A percentile compares a stretch with the other conserved stretches of the same genome.
Conservation (phyloP, 1,140 invertebrate species). For the Leptinotarsa lineolata region DNA sequence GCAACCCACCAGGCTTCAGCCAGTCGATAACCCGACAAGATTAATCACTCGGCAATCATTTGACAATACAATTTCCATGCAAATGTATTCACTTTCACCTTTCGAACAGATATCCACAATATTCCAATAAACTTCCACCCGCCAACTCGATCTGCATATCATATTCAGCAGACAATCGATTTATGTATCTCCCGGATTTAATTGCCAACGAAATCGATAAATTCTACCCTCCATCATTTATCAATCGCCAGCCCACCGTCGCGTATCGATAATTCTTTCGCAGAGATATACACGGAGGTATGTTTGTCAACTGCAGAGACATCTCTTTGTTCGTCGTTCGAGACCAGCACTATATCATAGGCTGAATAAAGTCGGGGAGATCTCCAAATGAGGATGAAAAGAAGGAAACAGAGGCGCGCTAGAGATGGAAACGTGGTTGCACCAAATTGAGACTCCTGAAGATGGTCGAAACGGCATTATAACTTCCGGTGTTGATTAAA, state of each 20-base stretch:
- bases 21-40: not conserved
- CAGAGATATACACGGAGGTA: not conserved
- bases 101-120: constrained; percentile 5
- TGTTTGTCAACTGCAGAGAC: constrained; percentile 2
- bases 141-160: constrained; percentile 7
- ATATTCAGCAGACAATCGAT: constrained; percentile 20
- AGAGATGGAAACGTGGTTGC: too few species aligned
- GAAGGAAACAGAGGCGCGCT: too few species aligned
- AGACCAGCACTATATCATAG: not conserved
- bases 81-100: constrained; percentile 8
- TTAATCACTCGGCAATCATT: constrained; percentile 1
- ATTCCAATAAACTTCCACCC: constrained; percentile 5
- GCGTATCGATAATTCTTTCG: constrained; percentile 3
- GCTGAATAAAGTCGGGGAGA: not conserved
- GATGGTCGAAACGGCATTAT: too few species aligned
- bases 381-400: not conserved
- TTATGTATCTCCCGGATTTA: constrained; percentile 21
- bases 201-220: constrained; percentile 31
- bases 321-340: not conserved
- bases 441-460: too few species aligned
- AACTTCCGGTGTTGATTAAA: too few species aligned
- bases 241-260: constrained; percentile 11
- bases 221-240: constrained; percentile 21
- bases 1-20: not conserved
- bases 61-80: not conserved